Evolutionary conservation across 2,113 vertebrate species (phyloP).

Genomic region (Scophthalmus maximus): DNA sequence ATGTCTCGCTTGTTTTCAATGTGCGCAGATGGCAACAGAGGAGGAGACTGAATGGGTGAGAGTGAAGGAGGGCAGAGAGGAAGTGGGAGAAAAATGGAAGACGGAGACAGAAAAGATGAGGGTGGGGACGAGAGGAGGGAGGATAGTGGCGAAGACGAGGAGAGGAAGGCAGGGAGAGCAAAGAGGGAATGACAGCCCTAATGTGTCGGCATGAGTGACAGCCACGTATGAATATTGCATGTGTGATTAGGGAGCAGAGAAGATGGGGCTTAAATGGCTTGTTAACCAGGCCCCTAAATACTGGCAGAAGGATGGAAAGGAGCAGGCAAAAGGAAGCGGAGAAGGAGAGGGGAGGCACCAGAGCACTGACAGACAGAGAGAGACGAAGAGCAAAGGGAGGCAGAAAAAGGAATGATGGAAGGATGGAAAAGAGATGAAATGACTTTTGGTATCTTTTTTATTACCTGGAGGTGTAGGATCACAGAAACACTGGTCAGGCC

Average conservation of each 20-base stretch:
- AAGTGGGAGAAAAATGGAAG: slow-evolving; percentile 64
- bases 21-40: slow-evolving; percentile 62
- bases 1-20: slow-evolving; percentile 58
- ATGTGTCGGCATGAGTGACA: slow-evolving; percentile 69
- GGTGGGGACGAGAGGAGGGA: slow-evolving; percentile 53
- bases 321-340: slow-evolving; percentile 31
- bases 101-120: slow-evolving; percentile 56
- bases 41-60: slow-evolving; percentile 51
- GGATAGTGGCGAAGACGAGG: slow-evolving; percentile 41
- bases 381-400: not conserved
- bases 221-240: slow-evolving; percentile 66
- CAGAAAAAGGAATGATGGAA: not conserved
- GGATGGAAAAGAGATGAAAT: not conserved
- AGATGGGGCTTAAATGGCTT: slow-evolving; percentile 68
- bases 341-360: slow-evolving; percentile 26
- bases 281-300: slow-evolving; percentile 64
- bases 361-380: slow-evolving; percentile 29
- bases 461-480: no score
- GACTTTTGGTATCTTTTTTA: slow-evolving; percentile 1
- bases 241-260: slow-evolving; percentile 66
- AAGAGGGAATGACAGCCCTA: slow-evolving; percentile 52
- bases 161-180: slow-evolving; percentile 38
- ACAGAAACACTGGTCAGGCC: slow-evolving; percentile 5
- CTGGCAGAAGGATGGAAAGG: slow-evolving; percentile 36
- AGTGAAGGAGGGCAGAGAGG: slow-evolving; percentile 57